Conservation (phyloP, 1,140 invertebrate genomes). For the Nasonia longicornis region DNA sequence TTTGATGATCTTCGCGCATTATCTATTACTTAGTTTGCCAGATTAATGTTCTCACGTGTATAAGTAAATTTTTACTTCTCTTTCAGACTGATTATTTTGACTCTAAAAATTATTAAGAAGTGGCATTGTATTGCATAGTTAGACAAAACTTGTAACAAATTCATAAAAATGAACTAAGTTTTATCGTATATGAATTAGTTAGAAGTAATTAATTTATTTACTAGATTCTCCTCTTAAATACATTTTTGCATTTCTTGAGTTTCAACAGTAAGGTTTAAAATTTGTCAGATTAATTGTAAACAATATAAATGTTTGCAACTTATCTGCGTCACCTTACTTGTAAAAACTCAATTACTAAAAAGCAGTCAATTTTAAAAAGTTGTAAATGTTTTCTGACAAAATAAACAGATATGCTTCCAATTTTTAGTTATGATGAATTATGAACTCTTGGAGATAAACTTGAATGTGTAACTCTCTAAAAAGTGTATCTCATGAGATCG, state of each 20-base stretch:
- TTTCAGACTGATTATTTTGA: background rate
- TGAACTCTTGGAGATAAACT: slow-evolving; percentile 22
- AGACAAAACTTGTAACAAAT: slow-evolving; percentile 11
- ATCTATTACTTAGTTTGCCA: too few species aligned
- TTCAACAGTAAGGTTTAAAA: slow-evolving; percentile 33
- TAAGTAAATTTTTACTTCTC: background rate
- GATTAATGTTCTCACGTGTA: background rate
- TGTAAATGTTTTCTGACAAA: slow-evolving; percentile 34
- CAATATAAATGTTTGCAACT: slow-evolving; percentile 17
- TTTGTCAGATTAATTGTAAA: slow-evolving; percentile 25
- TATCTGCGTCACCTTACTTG: slow-evolving; percentile 27
- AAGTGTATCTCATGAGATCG: slow-evolving; percentile 16
- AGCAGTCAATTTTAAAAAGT: slow-evolving; percentile 22
- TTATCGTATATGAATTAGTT: slow-evolving; percentile 21
- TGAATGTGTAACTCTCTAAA: slow-evolving; percentile 28
- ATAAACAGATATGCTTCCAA: slow-evolving; percentile 45
- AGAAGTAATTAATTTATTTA: slow-evolving; percentile 13
- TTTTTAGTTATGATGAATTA: slow-evolving; percentile 33
- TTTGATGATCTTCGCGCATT: background rate
- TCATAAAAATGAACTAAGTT: slow-evolving; percentile 4
- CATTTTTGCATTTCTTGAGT: slow-evolving; percentile 14
- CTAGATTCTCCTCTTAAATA: slow-evolving; percentile 29
- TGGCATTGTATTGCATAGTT: background rate
- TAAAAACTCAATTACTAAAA: slow-evolving; percentile 28
- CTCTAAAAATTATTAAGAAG: slow-evolving; percentile 24